Conservation (phyloP, 1,140 invertebrate species). For the Drosophila pseudoobscura region DNA sequence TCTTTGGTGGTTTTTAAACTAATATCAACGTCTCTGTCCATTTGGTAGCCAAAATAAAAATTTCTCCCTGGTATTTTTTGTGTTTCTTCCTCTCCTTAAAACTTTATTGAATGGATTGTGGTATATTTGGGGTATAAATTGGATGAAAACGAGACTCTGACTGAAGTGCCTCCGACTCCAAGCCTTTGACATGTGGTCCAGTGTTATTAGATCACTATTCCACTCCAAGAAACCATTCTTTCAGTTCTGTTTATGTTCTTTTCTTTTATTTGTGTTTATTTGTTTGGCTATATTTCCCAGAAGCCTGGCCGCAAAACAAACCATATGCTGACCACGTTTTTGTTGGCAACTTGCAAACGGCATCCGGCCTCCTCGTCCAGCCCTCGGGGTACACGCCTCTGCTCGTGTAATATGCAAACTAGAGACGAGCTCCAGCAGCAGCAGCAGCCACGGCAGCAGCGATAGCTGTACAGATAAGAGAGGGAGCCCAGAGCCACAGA, state of each 20-base stretch:
- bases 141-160: too few species aligned
- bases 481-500: conserved; percentile 26
- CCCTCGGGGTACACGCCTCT: conserved; percentile 58
- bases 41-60: too few species aligned
- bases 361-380: conserved; percentile 57
- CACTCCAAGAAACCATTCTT: conserved; percentile 20
- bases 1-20: too few species aligned
- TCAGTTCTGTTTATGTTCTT: conserved; percentile 3
- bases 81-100: too few species aligned
- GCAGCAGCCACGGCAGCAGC: conserved; percentile 7
- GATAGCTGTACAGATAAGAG: conserved; percentile 82
- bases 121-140: too few species aligned
- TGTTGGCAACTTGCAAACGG: conserved; percentile 32
- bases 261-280: conserved; percentile 5
- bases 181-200: too few species aligned
- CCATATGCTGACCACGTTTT: conserved; percentile 70
- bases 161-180: too few species aligned
- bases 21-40: too few species aligned
- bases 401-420: conserved; percentile 79
- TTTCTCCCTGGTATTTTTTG: too few species aligned
- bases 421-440: conserved; percentile 30
- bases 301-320: conserved; percentile 28
- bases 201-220: conserved; percentile 39
- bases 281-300: conserved; percentile 64
- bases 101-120: too few species aligned